Base-by-base conservation (phyloP, 2,113 vertebrate genomes). In the Candoia aspera region DNA sequence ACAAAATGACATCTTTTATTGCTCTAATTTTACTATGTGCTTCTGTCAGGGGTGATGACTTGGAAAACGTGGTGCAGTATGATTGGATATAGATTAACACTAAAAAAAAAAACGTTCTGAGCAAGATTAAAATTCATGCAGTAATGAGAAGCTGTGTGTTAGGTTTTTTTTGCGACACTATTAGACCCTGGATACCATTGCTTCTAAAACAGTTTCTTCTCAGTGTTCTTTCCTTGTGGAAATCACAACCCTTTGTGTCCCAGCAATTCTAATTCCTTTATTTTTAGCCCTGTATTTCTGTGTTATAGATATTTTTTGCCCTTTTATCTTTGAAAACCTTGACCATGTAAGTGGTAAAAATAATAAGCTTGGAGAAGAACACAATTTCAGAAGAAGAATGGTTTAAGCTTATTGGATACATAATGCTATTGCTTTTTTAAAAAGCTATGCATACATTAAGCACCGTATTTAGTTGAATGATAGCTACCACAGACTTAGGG, bases 361-460 rank as follows among this genome's bases (percentile, higher is more conserved):
- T 93, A 26, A n/a, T 54, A 19, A 93, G 84, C 53, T 92, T 87
- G 89, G 84, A 94, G 87, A 49, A 95, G 96, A 96, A 96, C 73
- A 60, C 26, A 92, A 96, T 94, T 93, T 96, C 95, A 95, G 95
- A 89, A 91, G 92, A 87, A 93, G 95, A 94, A 87, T 84, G 49
- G 42, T 94, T 95, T 94, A 96, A 96, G 49, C 55, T 60, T 84
- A 93, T 12, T 33, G 87, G 84, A 86, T 37, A 93, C 92, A 24
- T 33, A 57, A 26, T 2, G 26, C 55, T 86, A 86, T 60, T 87
- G 57, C 10, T 87, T 87, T 87, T 57, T 87, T 46, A 42, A 42
- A 24, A 87, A 12, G 57, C n/a, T 24, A 13, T 6, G 5, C 33
- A 9, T 79, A 79, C 33, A 79, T 79, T 79, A 79, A 79, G 33